Evolutionary conservation across 2,113 vertebrate genomes (phyloP).

Genomic region (Leptocoma aspasia): DNA sequence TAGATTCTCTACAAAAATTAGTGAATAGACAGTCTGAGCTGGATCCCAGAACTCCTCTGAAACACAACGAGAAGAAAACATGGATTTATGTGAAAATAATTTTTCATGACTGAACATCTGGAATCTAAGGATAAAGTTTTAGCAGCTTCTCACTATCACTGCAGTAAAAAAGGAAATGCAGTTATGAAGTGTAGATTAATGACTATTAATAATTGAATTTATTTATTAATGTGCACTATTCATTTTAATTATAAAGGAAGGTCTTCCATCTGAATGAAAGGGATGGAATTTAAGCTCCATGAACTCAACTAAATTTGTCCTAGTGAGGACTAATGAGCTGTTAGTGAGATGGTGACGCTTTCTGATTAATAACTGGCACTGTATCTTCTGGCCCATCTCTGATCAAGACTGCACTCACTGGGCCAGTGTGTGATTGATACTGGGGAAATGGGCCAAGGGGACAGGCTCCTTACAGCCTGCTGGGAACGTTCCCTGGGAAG

Average conservation of each 20-base stretch:
- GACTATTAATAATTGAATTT: neutral
- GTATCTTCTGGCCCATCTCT: neutral
- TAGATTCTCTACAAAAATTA: neutral
- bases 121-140: neutral
- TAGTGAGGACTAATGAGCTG: neutral
- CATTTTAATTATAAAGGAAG: neutral
- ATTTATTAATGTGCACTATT: neutral
- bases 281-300: neutral
- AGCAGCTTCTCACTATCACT: neutral
- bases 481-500: neutral
- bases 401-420: neutral
- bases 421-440: neutral
- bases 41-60: neutral
- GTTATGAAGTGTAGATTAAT: neutral
- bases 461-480: neutral
- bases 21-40: neutral
- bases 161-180: neutral
- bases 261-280: neutral
- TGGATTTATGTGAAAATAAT: neutral
- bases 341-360: neutral
- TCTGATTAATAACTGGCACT: neutral
- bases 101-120: neutral
- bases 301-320: neutral
- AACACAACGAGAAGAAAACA: neutral
- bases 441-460: neutral